A percentile compares a stretch with the other conserved stretches of the same genome.
Conservation (phyloP, 2,888 invertebrate genomes). For the Biston stratarius region DNA sequence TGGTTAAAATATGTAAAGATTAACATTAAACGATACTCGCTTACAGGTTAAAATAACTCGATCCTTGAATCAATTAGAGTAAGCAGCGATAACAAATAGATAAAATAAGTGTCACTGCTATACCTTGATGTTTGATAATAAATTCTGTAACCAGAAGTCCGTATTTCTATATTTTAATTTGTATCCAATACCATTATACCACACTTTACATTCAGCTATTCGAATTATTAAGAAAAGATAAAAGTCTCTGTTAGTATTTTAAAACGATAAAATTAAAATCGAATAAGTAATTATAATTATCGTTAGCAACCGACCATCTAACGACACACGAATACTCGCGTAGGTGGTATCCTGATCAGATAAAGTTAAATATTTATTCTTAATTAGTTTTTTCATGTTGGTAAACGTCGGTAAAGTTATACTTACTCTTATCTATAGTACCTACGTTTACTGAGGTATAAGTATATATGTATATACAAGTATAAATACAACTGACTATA, state of each 20-base stretch:
- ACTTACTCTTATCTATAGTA: slow-evolving; percentile 63
- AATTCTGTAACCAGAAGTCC: slow-evolving; percentile 21
- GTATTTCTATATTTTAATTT: slow-evolving; percentile 23
- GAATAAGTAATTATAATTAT: slow-evolving; percentile 20
- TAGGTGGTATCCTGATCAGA: slow-evolving; percentile 47
- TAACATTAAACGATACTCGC: background rate
- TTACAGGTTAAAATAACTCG: slow-evolving; percentile 9
- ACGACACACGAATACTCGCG: slow-evolving; percentile 25
- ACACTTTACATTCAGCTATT: slow-evolving; percentile 25
- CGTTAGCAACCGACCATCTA: slow-evolving; percentile 11
- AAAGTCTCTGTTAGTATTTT: slow-evolving; percentile 12
- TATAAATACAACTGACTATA: slow-evolving; percentile 68
- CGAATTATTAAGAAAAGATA: slow-evolving; percentile 28
- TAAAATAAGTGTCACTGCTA: slow-evolving; percentile 15
- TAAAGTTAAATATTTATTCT: slow-evolving; percentile 51
- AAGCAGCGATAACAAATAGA: slow-evolving; percentile 19
- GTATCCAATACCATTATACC: slow-evolving; percentile 21
- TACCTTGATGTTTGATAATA: slow-evolving; percentile 12
- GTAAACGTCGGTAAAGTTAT: slow-evolving; percentile 54
- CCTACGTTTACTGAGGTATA: background rate
- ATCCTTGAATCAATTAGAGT: slow-evolving; percentile 24
- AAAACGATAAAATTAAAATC: slow-evolving; percentile 29
- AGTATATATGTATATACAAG: slow-evolving; percentile 46
- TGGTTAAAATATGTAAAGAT: background rate
- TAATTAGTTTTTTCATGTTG: slow-evolving; percentile 68